These are phyloP conservation scores for Zonotrichia leucophrys DNA, from an alignment of 2,113 vertebrate genomes.

Conservation along the genomic window DNA sequence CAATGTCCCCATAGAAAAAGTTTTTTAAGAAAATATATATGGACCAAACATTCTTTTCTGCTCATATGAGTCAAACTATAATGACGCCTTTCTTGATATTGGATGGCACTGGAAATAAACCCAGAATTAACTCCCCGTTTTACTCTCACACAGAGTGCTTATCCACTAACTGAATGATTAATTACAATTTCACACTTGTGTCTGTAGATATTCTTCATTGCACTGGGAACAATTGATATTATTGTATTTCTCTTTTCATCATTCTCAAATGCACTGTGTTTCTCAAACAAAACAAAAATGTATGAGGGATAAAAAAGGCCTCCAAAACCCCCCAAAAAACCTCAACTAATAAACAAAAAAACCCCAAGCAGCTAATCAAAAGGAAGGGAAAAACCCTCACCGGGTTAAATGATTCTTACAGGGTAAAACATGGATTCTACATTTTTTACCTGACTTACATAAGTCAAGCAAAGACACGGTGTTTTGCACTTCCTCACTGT, in stretches of 20 bases:
- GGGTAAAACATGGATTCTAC: background rate
- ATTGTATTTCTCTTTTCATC: background rate
- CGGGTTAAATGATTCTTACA: background rate
- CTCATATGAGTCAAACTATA: background rate
- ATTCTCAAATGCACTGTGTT: background rate
- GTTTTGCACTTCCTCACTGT: background rate
- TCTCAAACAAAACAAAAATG: background rate
- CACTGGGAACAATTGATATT: background rate
- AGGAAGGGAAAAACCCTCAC: accelerated
- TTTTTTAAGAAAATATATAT: background rate
- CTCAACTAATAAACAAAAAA: background rate
- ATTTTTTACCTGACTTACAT: slow-evolving; percentile 6
- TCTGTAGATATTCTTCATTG: background rate
- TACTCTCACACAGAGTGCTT: background rate
- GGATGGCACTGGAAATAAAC: background rate
- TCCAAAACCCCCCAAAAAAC: too few species aligned
- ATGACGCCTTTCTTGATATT: background rate
- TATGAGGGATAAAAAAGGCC: background rate
- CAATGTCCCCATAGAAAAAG: background rate
- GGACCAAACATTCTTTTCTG: background rate
- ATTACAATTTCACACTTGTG: background rate
- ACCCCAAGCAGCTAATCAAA: background rate
- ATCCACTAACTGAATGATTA: background rate
- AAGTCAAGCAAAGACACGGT: slow-evolving; percentile 9
- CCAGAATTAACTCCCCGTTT: background rate